phyloP scores from a whole-genome alignment of 2,113 vertebrate species.

The Coregonus clupeaformis region DNA sequence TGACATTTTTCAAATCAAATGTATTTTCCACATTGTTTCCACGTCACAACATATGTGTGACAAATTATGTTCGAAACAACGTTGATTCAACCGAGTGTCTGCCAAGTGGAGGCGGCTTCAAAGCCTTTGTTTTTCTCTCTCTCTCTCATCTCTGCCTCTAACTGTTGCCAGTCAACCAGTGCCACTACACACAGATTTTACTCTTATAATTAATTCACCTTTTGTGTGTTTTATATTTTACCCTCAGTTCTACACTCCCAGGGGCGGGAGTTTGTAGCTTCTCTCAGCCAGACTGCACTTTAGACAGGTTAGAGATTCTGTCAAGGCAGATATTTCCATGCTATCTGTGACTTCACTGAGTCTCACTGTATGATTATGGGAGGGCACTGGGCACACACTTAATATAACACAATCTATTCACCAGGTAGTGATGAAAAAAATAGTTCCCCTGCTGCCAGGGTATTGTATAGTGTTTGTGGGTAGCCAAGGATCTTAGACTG shows the following conservation, averaged over 20 bases:
- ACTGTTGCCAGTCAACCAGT: neutral
- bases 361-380: neutral
- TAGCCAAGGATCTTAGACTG: neutral
- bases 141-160: neutral
- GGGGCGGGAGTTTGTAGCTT: neutral
- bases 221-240: neutral
- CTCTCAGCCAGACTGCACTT: neutral
- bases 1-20: no score
- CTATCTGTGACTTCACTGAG: neutral
- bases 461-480: neutral
- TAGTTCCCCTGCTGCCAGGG: neutral
- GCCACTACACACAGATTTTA: neutral
- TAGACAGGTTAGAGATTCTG: neutral
- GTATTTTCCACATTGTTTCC: no score
- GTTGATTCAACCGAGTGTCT: no score
- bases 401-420: neutral
- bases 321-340: neutral
- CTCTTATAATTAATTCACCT: neutral
- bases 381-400: neutral
- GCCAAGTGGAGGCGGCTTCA: constrained; percentile 8
- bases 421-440: no score
- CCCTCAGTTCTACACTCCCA: neutral
- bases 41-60: no score
- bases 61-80: no score
- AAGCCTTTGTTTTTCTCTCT: constrained; percentile 9